phyloP scores from a whole-genome alignment of 2,797 vertebrate species.

The Myotis pilosus region DNA sequence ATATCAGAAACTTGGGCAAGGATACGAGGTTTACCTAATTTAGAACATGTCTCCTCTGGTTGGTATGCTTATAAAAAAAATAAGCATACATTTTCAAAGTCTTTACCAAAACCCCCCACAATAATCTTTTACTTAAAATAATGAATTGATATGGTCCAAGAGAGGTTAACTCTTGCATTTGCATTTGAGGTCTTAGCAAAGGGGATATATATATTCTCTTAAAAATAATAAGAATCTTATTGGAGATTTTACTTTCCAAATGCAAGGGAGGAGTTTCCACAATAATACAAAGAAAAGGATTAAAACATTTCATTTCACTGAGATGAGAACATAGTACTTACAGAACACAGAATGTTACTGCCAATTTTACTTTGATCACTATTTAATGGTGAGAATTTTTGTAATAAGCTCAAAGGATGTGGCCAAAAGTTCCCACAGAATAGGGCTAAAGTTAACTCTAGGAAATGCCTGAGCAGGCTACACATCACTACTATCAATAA shows the following conservation, averaged over 20 bases:
- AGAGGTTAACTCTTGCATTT: background rate
- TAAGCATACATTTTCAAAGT: background rate
- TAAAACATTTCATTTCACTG: background rate
- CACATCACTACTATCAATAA: background rate
- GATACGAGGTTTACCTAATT: background rate
- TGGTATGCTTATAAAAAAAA: background rate
- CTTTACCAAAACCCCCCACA: background rate
- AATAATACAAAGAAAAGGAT: constrained; percentile 13
- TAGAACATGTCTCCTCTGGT: background rate
- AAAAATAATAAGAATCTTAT: background rate
- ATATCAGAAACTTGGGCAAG: background rate
- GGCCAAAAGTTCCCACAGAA: background rate
- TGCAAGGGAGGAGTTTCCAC: background rate
- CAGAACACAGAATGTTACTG: background rate
- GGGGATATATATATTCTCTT: background rate
- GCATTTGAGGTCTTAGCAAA: background rate
- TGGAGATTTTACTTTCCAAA: background rate
- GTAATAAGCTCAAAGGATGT: background rate
- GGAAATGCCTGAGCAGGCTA: background rate
- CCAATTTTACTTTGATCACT: background rate
- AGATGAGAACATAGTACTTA: background rate
- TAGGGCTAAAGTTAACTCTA: background rate
- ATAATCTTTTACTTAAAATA: background rate
- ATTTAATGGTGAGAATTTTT: background rate
- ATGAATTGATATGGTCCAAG: background rate